Evolutionary conservation across 2,797 vertebrate genomes (phyloP).

Genomic region (Iguana delicatissima): DNA sequence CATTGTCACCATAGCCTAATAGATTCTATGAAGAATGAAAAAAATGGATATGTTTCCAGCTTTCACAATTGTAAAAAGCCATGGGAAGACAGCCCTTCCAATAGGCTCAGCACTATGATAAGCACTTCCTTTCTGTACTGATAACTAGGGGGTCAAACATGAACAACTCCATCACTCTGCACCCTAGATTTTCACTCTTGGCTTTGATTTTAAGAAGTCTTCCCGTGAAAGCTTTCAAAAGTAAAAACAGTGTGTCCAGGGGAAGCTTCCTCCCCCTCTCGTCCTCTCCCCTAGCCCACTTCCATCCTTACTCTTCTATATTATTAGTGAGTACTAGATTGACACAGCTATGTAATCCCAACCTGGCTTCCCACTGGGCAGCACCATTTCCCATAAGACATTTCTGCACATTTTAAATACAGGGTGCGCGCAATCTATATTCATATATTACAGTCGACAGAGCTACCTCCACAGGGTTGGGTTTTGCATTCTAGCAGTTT

Average conservation of each 20-base stretch:
- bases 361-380: background rate
- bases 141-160: too few relatives aligned
- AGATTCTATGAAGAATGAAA: background rate
- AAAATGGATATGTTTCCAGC: background rate
- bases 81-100: background rate
- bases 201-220: background rate
- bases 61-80: background rate
- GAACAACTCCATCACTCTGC: background rate
- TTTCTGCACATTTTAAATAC: background rate
- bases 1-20: background rate
- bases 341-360: background rate
- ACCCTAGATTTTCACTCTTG: background rate
- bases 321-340: background rate
- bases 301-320: background rate
- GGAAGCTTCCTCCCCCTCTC: background rate
- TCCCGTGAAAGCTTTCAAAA: background rate
- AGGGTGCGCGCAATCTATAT: background rate
- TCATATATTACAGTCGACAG: background rate
- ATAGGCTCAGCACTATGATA: background rate
- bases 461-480: background rate
- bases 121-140: background rate
- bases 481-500: too few relatives aligned
- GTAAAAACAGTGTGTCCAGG: background rate
- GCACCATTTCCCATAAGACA: background rate
- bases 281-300: background rate